Conservation (phyloP, 2,888 invertebrate species). For the Conus canariensis region DNA sequence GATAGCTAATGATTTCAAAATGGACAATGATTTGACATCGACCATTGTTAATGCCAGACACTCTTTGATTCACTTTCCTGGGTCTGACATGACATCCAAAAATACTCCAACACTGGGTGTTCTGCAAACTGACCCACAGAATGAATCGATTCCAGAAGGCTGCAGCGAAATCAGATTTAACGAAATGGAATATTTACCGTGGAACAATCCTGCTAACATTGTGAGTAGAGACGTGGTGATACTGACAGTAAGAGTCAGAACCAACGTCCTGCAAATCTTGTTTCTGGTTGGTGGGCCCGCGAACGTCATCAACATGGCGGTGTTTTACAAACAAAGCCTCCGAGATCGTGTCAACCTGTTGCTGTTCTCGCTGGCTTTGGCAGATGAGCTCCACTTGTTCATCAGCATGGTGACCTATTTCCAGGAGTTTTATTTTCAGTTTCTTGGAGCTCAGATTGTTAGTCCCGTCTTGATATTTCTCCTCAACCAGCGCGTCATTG, state of each 20-base stretch:
- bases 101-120: not conserved
- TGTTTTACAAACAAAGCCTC: constrained; percentile 16
- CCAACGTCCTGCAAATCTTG: not conserved
- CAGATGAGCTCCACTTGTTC: not conserved
- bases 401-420: not conserved
- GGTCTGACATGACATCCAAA: too few relatives aligned
- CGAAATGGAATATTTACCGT: constrained; percentile 1
- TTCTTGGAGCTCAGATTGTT: not conserved
- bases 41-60: too few relatives aligned
- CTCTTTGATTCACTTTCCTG: too few relatives aligned
- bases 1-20: too few relatives aligned
- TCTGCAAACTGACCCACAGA: not conserved
- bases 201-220: constrained; percentile 11
- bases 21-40: too few relatives aligned
- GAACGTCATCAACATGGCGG: constrained; percentile 32
- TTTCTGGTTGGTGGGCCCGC: constrained; percentile 23
- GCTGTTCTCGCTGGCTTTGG: not conserved
- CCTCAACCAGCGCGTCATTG: not conserved
- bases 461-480: not conserved
- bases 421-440: not conserved
- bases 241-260: not conserved
- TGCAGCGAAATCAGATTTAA: not conserved
- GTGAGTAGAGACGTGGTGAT: not conserved
- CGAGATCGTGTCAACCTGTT: constrained; percentile 14
- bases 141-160: not conserved